Evolutionary conservation across 2,113 vertebrate genomes (phyloP).

Genomic region (Loxodonta africana): DNA sequence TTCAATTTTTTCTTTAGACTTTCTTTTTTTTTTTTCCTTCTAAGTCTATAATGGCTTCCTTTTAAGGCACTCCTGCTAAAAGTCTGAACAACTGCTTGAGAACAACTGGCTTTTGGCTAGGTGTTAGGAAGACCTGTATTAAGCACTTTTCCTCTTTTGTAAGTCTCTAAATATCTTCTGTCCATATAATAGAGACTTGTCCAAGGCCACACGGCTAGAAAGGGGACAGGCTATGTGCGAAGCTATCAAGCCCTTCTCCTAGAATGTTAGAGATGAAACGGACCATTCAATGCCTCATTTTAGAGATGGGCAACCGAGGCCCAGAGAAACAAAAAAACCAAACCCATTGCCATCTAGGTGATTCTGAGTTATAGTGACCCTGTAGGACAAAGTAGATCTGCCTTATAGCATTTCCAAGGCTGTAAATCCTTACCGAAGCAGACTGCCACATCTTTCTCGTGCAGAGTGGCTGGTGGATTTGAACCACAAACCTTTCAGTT

Average conservation of each 20-base stretch:
- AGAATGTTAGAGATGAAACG: neutral
- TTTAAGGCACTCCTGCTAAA: neutral
- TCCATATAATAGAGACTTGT: neutral
- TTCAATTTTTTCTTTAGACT: neutral
- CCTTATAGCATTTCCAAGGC: too few relatives aligned
- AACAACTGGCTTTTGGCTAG: neutral
- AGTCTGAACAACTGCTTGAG: neutral
- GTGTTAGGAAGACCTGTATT: neutral
- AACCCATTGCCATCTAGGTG: too few relatives aligned
- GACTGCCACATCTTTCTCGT: too few relatives aligned
- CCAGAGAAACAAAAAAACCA: neutral
- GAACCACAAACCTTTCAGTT: too few relatives aligned
- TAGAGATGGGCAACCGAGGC: neutral
- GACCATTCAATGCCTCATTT: neutral
- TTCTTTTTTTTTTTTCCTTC: neutral
- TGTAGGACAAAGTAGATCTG: too few relatives aligned
- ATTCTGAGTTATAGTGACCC: too few relatives aligned
- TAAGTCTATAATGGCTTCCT: neutral
- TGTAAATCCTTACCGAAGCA: too few relatives aligned
- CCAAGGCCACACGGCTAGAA: too few relatives aligned
- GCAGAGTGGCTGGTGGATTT: too few relatives aligned
- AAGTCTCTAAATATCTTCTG: neutral
- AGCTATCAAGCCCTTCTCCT: neutral
- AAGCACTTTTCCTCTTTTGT: neutral
- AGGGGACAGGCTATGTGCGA: too few relatives aligned